Base-by-base conservation (phyloP, 2,888 invertebrate genomes). In the Ligdia adustata region DNA sequence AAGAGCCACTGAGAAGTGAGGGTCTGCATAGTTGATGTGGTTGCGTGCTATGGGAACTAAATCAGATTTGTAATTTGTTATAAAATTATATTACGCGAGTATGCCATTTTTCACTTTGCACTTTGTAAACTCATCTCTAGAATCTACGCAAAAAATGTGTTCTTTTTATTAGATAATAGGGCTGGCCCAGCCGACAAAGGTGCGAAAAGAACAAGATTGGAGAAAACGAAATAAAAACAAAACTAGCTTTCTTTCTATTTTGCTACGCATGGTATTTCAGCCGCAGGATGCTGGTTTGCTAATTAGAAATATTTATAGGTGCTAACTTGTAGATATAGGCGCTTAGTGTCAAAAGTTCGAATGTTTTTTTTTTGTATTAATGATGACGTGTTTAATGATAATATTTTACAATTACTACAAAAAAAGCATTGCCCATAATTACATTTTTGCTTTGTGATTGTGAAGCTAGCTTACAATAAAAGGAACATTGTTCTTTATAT, bases 11-110 rank as follows among this genome's bases (percentile, higher is more conserved):
- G 74, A 69, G 76, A 75, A 77, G 72, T 71, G 64, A 73, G 66
- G 64, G 56, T 59, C 69, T 71, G 79, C 72, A 81, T 79, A 72
- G 67, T 64, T 72, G 75, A 82, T 86, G 86, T 66, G 86, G 85
- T 86, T 81, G 78, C 79, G 72, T 75, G 75, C 72, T 78, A 76
- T 82, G 84, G 70, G 84, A 85, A 82, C 79, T 72, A 70, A 84
- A 86, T 87, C 79, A 75, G 75, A 79, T 77, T 76, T 66, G 74
- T 72, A 76, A 82, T 79, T 82, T 78, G 71, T 77, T 72, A 72
- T 75, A 70, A 73, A 75, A 78, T 74, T 47, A 31, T 45, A 44
- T 47, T 52, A 32, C 41, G 18, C 33, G 29, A 14, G 42, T 41
- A 42, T 49, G 37, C 48, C 39, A 57, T 52, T 51, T 57, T 49